Evolutionary conservation across 2,797 vertebrate genomes (phyloP), one percentile per base, ranked within the genome.

Genomic region (Phoebastria nigripes): DNA sequence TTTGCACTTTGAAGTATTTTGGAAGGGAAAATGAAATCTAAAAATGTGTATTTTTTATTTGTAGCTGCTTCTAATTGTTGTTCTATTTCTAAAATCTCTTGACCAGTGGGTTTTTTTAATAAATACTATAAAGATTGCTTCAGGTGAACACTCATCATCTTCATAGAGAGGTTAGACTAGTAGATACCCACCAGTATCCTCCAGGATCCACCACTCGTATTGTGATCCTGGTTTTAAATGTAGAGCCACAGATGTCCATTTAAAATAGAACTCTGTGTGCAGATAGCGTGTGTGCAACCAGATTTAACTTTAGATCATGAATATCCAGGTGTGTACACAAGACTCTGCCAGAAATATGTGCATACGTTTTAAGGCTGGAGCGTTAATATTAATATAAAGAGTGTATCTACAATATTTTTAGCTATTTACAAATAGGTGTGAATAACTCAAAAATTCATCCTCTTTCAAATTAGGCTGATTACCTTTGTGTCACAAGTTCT

Each of bases 1-100:
- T 26, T 88, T 94, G n/a, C 81, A 41, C 51, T 79, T 83, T n/a
- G 44, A 86, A 88, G 39, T 80, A 46, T 55, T 96, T 94, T 15
- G 7, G 33, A 86, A 72, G 25, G 37, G 55, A 82, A 81, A 59
- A 59, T 24, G 7, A 54, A 78, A 73, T 86, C 66, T 92, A 25
- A 89, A 78, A 70, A 28, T 0, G 2, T 12, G 4, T 71, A 47
- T 9, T 7, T 80, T 56, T n/a, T 15, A 25, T 87, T 86, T 93
- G 47, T 52, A 55, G 29, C 76, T 69, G 21, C 54, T 85, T 91
- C 49, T 80, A 65, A 69, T 13, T 72, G 11, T 55, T 92, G 28
- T 4, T 70, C 47, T 74, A 10, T 84, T 87, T 73, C 18, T 94
- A 47, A 74, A 92, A 71, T 79, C 16, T 1, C 1, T 44, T 71